Conservation (phyloP, 1,140 invertebrate genomes). For the Drosophila pseudoobscura region DNA sequence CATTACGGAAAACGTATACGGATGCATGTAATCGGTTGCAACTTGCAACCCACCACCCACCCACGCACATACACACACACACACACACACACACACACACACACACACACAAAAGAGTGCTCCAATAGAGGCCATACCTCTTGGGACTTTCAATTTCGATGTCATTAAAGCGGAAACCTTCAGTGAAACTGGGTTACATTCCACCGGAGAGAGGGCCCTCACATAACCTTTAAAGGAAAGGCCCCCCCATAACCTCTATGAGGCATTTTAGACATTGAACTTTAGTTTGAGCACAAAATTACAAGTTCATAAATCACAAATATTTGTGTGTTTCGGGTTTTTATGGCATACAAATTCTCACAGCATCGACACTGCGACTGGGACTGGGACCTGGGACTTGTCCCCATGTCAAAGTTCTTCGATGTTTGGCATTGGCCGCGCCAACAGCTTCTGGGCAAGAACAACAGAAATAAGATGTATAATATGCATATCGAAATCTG, state of each 20-base stretch:
- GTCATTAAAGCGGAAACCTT: constrained; percentile 61
- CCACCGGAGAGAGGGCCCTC: constrained; percentile 12
- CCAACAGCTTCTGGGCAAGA: constrained; percentile 74
- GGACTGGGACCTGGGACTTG: constrained; percentile 6
- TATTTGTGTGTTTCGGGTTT: constrained; percentile 33
- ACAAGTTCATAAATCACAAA: constrained; percentile 61
- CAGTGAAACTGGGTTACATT: constrained; percentile 60
- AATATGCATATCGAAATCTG: not conserved
- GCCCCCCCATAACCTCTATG: too few species aligned
- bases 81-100: not conserved
- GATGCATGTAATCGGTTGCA: not conserved
- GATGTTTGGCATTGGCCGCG: constrained; percentile 45
- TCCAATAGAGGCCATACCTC: constrained; percentile 5
- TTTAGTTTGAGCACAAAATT: not conserved
- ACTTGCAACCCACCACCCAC: not conserved
- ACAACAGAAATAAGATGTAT: constrained; percentile 37
- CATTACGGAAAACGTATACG: constrained; percentile 34
- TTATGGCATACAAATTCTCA: constrained; percentile 54
- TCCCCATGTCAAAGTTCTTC: constrained; percentile 58
- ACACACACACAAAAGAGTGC: too few species aligned
- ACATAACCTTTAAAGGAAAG: too few species aligned
- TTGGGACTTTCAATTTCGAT: constrained; percentile 70
- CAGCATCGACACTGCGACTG: constrained; percentile 32
- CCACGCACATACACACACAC: constrained; percentile 29
- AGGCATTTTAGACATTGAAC: constrained; percentile 15